Evolutionary conservation across 2,888 invertebrate species (phyloP).

Genomic region (Phrixothrix hirtus): DNA sequence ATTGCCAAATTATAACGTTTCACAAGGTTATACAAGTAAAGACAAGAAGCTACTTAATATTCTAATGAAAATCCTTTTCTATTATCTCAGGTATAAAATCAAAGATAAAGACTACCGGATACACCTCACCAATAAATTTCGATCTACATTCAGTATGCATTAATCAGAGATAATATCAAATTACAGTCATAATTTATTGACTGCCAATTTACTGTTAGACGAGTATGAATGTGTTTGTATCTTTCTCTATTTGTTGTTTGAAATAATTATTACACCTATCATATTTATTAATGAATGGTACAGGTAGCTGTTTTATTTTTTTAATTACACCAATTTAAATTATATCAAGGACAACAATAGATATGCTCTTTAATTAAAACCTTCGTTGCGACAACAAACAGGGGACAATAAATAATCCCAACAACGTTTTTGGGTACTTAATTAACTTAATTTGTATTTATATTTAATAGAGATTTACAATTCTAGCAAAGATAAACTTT

Average conservation of each 20-base stretch:
- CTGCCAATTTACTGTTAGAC: constrained; percentile 22
- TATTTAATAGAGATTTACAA: background rate
- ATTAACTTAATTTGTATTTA: background rate
- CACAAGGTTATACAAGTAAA: background rate
- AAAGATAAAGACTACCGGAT: constrained; percentile 15
- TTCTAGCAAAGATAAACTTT: too few relatives aligned
- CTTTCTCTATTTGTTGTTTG: constrained; percentile 7
- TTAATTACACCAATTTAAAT: constrained; percentile 7
- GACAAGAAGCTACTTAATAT: constrained; percentile 10
- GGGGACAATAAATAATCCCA: background rate
- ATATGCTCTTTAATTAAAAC: constrained; percentile 4
- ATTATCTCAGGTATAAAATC: constrained; percentile 15
- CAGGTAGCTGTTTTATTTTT: constrained; percentile 4
- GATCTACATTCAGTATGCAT: constrained; percentile 16
- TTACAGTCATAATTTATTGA: constrained; percentile 27
- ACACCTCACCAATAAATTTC: constrained; percentile 14
- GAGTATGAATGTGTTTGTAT: constrained; percentile 4
- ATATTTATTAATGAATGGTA: constrained; percentile 1
- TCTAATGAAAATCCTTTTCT: constrained; percentile 12
- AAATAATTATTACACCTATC: too few relatives aligned
- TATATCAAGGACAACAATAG: constrained; percentile 3
- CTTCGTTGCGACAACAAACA: constrained; percentile 1
- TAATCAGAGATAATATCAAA: constrained; percentile 28
- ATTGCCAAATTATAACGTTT: background rate
- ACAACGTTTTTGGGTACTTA: background rate